These are phyloP conservation scores for Rhagonycha fulva DNA, from an alignment of 2,888 invertebrate genomes.

Conservation along the genomic window DNA sequence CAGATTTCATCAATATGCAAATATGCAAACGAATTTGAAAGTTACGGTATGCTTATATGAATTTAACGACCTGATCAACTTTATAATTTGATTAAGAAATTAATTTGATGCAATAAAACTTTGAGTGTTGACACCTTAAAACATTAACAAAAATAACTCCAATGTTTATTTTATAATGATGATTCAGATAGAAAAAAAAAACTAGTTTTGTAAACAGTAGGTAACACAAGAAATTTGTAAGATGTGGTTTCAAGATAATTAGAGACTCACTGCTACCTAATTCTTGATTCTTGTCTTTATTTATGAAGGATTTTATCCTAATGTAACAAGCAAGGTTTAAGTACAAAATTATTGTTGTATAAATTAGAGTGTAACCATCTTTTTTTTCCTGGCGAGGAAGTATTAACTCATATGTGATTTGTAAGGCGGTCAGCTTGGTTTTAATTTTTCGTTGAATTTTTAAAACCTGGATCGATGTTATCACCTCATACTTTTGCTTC, in stretches of 20 bases:
- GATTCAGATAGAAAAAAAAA: background rate
- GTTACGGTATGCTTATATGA: background rate
- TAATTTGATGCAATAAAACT: background rate
- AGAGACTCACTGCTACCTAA: background rate
- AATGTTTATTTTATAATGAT: background rate
- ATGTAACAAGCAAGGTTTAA: background rate
- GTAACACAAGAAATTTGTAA: background rate
- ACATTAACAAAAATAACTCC: background rate
- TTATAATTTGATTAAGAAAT: background rate
- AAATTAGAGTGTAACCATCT: background rate
- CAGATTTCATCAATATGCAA: background rate
- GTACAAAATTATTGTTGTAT: background rate
- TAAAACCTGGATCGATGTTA: background rate
- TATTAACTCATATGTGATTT: background rate
- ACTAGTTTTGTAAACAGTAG: constrained; percentile 4
- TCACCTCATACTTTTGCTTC: background rate
- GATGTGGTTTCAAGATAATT: constrained; percentile 1
- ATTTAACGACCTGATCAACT: background rate
- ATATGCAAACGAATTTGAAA: background rate
- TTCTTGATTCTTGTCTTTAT: background rate
- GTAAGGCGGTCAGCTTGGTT: background rate
- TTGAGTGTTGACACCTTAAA: background rate
- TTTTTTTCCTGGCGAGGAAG: background rate
- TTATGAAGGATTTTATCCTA: background rate
- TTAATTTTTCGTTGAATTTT: background rate